Conservation (phyloP, 2,888 invertebrate genomes). For the Brachypalpus laphriformis region DNA sequence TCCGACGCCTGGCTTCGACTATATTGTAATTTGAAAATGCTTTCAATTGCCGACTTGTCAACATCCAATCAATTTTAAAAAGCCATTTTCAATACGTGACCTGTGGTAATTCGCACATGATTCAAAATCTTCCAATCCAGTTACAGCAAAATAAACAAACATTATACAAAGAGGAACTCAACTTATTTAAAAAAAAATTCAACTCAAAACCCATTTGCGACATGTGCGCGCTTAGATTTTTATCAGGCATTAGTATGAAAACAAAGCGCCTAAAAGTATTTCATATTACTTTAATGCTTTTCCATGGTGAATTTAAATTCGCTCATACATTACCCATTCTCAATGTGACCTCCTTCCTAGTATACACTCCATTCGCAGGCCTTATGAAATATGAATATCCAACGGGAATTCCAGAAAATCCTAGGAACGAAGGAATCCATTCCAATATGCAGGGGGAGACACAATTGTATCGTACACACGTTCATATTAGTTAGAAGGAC, state of each 20-base stretch:
- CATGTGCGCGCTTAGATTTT: conserved; percentile 16
- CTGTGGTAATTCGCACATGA: background rate
- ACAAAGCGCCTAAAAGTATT: background rate
- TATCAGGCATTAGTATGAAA: background rate
- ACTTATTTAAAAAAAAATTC: background rate
- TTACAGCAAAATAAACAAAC: background rate
- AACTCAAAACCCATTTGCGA: background rate
- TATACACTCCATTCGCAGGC: background rate
- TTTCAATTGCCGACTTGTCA: background rate
- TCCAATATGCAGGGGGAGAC: background rate
- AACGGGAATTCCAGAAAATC: conserved; percentile 13
- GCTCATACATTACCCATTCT: conserved; percentile 20
- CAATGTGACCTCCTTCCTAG: conserved; percentile 8
- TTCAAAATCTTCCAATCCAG: background rate
- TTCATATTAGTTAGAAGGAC: conserved; percentile 7
- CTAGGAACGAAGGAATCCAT: background rate
- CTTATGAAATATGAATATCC: conserved; percentile 36
- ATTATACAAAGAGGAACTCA: too few relatives aligned
- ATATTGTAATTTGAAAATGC: background rate
- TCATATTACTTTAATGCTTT: conserved; percentile 11
- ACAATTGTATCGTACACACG: conserved; percentile 21
- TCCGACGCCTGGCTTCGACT: too few relatives aligned
- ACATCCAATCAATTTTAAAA: background rate
- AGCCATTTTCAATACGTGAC: background rate
- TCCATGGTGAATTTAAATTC: conserved; percentile 31